These are phyloP conservation scores for Gobiocypris rarus DNA, from an alignment of 2,113 vertebrate genomes.

Conservation along the genomic window DNA sequence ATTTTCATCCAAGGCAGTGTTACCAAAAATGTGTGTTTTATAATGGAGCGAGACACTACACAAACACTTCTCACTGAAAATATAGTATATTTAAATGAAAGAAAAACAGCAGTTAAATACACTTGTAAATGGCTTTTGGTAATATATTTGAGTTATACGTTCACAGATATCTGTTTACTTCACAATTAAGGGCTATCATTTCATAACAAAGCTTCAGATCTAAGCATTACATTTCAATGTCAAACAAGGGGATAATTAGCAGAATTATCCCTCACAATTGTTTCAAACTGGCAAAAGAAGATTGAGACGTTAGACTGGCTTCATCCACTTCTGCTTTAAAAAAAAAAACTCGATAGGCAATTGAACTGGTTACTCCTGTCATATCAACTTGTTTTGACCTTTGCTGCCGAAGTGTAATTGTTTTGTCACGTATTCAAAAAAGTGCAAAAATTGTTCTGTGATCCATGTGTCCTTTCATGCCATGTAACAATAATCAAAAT, in stretches of 20 bases:
- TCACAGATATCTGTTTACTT: constrained; percentile 14
- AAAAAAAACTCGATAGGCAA: background rate
- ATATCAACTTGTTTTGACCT: background rate
- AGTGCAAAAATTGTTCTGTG: background rate
- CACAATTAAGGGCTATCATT: constrained; percentile 40
- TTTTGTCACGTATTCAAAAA: background rate
- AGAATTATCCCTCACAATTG: background rate
- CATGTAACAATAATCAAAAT: constrained; percentile 4
- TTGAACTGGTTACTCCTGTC: background rate
- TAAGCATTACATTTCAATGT: background rate
- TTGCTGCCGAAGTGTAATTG: constrained; percentile 17
- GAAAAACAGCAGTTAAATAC: constrained; percentile 2
- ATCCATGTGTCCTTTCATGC: background rate
- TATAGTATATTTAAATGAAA: constrained; percentile 3
- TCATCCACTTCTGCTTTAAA: background rate
- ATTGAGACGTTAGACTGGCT: background rate
- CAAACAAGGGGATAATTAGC: background rate
- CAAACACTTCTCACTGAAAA: background rate
- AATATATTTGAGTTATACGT: constrained; percentile 1
- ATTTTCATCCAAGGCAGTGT: background rate
- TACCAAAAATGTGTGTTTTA: constrained; percentile 2
- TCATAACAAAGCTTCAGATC: background rate
- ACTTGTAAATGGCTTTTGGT: background rate
- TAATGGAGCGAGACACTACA: background rate
- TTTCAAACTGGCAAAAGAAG: background rate